phyloP scores from a whole-genome alignment of 2,797 vertebrate species.

The Pitangus sulphuratus region DNA sequence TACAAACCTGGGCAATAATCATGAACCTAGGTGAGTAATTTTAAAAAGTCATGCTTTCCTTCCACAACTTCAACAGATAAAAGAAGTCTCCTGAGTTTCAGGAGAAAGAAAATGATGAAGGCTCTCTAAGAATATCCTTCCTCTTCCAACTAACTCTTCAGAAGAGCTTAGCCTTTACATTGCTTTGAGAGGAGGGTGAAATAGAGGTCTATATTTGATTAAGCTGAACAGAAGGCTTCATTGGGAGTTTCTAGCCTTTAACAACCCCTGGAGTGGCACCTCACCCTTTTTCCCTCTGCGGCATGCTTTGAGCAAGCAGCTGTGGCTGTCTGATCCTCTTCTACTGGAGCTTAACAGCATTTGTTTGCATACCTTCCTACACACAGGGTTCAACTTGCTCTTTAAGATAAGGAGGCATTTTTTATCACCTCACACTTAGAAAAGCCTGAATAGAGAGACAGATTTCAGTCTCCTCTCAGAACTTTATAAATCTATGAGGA shows the following conservation, averaged over 20 bases:
- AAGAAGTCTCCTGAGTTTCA: not conserved
- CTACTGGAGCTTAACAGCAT: not conserved
- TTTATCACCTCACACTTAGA: not conserved
- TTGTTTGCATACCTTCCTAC: not conserved
- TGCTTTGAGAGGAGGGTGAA: not conserved
- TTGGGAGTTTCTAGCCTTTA: not conserved
- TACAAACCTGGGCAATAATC: not conserved
- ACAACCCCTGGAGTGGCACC: not conserved
- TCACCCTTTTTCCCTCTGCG: not conserved
- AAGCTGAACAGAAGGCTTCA: not conserved
- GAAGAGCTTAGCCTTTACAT: not conserved
- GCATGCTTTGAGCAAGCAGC: not conserved
- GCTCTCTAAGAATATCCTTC: not conserved
- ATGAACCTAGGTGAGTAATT: not conserved
- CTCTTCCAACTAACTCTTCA: not conserved
- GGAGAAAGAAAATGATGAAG: not conserved
- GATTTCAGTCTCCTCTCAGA: not conserved
- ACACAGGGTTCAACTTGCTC: not conserved
- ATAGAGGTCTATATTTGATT: not conserved
- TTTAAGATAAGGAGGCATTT: not conserved
- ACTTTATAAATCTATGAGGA: not conserved
- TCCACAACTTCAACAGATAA: not conserved
- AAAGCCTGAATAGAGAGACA: not conserved
- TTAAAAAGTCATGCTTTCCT: not conserved
- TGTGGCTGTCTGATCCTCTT: not conserved